Base-by-base conservation (phyloP, 2,888 invertebrate species). In the Trissonchulus latispiculum region DNA sequence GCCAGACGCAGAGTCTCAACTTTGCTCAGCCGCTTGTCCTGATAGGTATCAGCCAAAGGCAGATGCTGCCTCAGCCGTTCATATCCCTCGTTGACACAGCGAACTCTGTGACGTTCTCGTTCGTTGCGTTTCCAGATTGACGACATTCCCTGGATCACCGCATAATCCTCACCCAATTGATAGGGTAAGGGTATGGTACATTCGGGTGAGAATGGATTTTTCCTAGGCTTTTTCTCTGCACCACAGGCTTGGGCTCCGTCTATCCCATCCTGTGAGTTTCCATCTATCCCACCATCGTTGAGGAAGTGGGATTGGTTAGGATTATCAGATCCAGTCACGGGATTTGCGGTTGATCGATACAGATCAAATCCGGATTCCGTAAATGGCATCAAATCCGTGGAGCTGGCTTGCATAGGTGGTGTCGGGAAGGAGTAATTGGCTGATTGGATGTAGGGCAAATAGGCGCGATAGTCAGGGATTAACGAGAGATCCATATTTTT, bases 11-110 rank as follows among this genome's bases (percentile, higher is more conserved):
- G 77, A 0, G 83, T 84, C 77, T 84, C 84, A 61, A 84, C 84
- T 77, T 84, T 84, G 75, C 83, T 83, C 70, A 84, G 77, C 31
- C 84, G 77, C 36, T 73, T 75, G 8, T 74, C 74, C 15, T 28
- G 71, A 70, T 29, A 81, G 79, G 82, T 83, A 66, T 85, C 83
- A 72, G 81, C 76, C 78, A 81, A 67, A 2, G 84, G 84, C 35
- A 84, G 76, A 72, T 80, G 80, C n/a, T 77, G 77, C 48, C 83
- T 74, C 59, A 84, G 75, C 33, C 77, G 76, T 37, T 83, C 83
- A 75, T 84, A 84, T n/a, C 83, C 84, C 23, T 84, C 83, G 73
- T 84, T 84, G 0, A 84, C 83, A 75, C 80, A 81, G 23, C 82
- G 76, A 18, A 84, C 84, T 35, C 84, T 77, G 67, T 80, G 80